phyloP scores from a whole-genome alignment of 2,113 vertebrate genomes.

The Electrona antarctica region DNA sequence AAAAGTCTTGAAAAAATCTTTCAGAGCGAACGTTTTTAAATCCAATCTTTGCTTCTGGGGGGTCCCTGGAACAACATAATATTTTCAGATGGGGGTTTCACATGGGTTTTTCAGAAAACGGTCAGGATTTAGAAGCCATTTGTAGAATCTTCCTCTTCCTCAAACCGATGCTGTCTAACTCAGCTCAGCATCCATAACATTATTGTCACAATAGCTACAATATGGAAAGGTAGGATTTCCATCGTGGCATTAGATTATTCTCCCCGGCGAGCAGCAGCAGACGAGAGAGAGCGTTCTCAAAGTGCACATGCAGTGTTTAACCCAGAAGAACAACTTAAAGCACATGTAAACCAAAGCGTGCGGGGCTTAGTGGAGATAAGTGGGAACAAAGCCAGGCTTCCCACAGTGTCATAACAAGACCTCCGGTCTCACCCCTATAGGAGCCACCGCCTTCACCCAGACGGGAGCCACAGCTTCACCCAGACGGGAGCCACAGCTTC shows the following conservation, averaged over 20 bases:
- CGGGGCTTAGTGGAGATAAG: conserved; percentile 68
- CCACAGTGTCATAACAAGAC: conserved; percentile 72
- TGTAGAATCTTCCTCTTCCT: too few relatives aligned
- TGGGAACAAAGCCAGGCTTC: conserved; percentile 70
- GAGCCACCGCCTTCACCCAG: conserved; percentile 42
- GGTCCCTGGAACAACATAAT: too few relatives aligned
- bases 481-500: too few relatives aligned
- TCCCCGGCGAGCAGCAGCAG: not conserved
- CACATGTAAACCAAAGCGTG: too few relatives aligned
- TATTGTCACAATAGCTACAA: not conserved
- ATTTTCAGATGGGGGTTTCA: too few relatives aligned
- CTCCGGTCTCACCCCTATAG: conserved; percentile 62
- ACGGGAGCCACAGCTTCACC: too few relatives aligned
- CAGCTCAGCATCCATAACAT: not conserved
- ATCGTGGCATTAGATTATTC: not conserved
- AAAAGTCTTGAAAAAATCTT: too few relatives aligned
- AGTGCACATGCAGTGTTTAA: conserved; percentile 3
- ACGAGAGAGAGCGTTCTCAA: conserved; percentile 21
- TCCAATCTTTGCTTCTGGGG: too few relatives aligned
- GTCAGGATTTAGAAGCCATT: too few relatives aligned
- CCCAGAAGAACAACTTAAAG: conserved; percentile 45
- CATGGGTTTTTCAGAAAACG: too few relatives aligned
- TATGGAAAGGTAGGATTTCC: not conserved
- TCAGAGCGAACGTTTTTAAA: too few relatives aligned
- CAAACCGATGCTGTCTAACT: too few relatives aligned